Evolutionary conservation across 2,797 vertebrate species (phyloP).

Genomic region (Scolopax bukidnonensis): DNA sequence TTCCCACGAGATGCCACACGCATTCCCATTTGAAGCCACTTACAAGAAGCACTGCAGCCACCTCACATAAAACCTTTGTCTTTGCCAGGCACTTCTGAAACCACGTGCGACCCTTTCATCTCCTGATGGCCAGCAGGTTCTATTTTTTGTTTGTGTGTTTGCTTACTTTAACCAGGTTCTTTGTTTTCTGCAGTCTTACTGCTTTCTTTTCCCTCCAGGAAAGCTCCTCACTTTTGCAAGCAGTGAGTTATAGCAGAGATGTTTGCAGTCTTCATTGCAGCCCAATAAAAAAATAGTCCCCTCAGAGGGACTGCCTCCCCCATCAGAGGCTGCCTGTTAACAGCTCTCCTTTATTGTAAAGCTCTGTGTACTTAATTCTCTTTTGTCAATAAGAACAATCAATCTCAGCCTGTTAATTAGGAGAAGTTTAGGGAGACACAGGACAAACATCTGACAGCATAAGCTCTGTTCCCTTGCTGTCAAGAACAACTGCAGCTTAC

Average conservation of each 20-base stretch:
- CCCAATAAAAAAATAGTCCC: constrained; percentile 62
- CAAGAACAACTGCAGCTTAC: neutral
- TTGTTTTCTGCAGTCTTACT: constrained; percentile 18
- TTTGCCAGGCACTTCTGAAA: constrained; percentile 13
- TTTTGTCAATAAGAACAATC: constrained; percentile 71
- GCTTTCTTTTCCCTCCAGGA: constrained; percentile 39
- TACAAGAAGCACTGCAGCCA: constrained; percentile 16
- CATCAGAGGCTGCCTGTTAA: constrained; percentile 72
- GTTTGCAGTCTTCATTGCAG: constrained; percentile 69
- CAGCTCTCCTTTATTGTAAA: constrained; percentile 64
- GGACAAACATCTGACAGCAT: neutral
- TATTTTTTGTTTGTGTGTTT: constrained; percentile 35
- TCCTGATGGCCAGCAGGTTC: neutral
- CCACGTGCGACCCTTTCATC: neutral
- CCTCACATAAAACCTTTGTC: constrained; percentile 21
- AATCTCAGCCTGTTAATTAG: constrained; percentile 64
- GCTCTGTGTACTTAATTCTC: constrained; percentile 58
- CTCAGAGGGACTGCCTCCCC: neutral
- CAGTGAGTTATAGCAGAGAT: constrained; percentile 62
- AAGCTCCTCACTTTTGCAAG: constrained; percentile 24
- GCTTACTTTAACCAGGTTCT: constrained; percentile 22
- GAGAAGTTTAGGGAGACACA: constrained; percentile 49
- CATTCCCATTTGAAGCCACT: constrained; percentile 42
- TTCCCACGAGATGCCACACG: constrained; percentile 52
- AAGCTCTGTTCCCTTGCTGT: neutral